Evolutionary conservation across 2,113 vertebrate genomes (phyloP).

Genomic region (Saguinus imperator): DNA sequence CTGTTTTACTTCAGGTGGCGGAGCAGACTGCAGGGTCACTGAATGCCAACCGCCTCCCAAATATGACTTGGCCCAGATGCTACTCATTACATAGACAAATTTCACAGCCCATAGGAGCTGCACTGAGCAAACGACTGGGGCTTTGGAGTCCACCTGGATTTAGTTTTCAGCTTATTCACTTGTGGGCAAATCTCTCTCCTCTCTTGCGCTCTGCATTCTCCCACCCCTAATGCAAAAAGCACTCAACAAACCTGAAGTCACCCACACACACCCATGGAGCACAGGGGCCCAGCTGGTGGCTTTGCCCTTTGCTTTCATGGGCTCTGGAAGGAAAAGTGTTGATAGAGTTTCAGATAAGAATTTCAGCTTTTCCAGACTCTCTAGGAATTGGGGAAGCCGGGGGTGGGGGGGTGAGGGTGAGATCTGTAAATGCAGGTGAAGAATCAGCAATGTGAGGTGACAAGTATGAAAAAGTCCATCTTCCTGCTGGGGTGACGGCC

Average conservation of each 20-base stretch:
- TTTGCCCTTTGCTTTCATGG: neutral
- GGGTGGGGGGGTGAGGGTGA: neutral
- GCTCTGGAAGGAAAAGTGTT: neutral
- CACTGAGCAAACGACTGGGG: neutral
- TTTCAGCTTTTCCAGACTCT: neutral
- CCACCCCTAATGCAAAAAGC: neutral
- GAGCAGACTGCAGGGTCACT: neutral
- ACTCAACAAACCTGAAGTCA: neutral
- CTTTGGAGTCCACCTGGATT: neutral
- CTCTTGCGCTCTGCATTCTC: neutral
- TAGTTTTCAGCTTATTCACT: neutral
- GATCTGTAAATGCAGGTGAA: neutral
- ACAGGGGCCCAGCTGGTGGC: neutral
- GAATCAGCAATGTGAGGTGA: neutral
- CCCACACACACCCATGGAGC: neutral
- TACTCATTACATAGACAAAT: neutral
- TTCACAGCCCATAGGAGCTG: neutral
- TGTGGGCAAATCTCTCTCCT: neutral
- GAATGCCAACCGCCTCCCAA: no score
- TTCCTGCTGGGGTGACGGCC: neutral
- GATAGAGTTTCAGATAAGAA: neutral
- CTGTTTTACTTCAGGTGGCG: neutral
- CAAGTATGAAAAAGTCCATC: neutral
- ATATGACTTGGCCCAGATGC: no score
- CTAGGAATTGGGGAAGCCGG: neutral